phyloP scores from a whole-genome alignment of 2,888 invertebrate species.

The Coleophora deauratella region DNA sequence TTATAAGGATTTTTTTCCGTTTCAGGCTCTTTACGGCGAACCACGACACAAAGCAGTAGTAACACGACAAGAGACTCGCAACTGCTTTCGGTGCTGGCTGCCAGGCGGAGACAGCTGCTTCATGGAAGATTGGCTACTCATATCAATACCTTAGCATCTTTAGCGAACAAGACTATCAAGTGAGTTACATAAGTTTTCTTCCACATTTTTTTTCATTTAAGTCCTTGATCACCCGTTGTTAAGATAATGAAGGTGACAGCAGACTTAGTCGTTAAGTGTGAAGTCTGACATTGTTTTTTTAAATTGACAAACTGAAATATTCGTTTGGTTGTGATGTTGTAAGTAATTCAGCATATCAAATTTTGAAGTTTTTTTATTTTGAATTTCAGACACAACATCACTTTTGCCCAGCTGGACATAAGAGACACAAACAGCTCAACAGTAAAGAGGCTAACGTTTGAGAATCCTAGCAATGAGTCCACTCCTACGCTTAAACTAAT shows the following conservation, averaged over 20 bases:
- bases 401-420: slow-evolving; percentile 63
- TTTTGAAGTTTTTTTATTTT: background rate
- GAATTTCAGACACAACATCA: slow-evolving; percentile 55
- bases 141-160: slow-evolving; percentile 54
- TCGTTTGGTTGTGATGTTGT: too few relatives aligned
- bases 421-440: slow-evolving; percentile 51
- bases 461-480: slow-evolving; percentile 54
- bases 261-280: too few relatives aligned
- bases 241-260: too few relatives aligned
- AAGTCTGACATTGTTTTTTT: too few relatives aligned
- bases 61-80: slow-evolving; percentile 72
- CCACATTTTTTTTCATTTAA: background rate
- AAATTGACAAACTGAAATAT: too few relatives aligned
- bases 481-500: slow-evolving; percentile 44
- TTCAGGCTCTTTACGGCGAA: slow-evolving; percentile 48
- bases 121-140: slow-evolving; percentile 68
- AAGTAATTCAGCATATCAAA: too few relatives aligned
- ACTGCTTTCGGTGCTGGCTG: slow-evolving; percentile 74
- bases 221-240: too few relatives aligned
- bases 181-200: slow-evolving; percentile 36
- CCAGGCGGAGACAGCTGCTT: slow-evolving; percentile 75
- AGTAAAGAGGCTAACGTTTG: slow-evolving; percentile 55
- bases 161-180: slow-evolving; percentile 63
- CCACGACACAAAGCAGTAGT: slow-evolving; percentile 46
- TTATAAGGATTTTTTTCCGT: slow-evolving; percentile 14